These are phyloP conservation scores for Eurosta solidaginis DNA, from an alignment of 1,140 invertebrate species.

Conservation along the genomic window DNA sequence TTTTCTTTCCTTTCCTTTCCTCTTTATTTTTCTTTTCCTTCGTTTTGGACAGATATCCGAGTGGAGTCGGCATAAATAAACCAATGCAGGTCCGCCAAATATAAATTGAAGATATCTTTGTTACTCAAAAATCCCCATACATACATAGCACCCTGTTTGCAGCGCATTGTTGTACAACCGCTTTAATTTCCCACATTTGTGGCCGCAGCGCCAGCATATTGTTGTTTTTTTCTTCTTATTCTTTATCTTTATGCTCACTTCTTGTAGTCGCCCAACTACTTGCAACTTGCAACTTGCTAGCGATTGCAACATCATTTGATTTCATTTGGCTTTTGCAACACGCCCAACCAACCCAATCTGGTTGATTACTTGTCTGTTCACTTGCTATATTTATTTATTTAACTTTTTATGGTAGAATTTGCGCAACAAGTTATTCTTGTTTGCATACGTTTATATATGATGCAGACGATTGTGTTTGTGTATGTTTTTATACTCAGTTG, in stretches of 20 bases:
- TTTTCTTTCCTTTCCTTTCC: too few species aligned
- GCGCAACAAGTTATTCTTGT: conserved; percentile 22
- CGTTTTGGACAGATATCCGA: too few species aligned
- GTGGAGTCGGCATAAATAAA: too few species aligned
- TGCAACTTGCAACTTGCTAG: too few species aligned
- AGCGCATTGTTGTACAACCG: background rate
- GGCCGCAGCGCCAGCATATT: background rate
- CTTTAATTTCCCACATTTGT: background rate
- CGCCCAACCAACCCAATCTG: too few species aligned
- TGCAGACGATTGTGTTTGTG: background rate
- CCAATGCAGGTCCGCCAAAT: too few species aligned
- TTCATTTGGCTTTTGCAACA: conserved; percentile 16
- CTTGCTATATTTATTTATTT: too few species aligned
- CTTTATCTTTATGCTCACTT: background rate
- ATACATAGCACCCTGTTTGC: too few species aligned
- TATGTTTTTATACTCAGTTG: background rate
- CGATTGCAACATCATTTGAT: conserved; percentile 21
- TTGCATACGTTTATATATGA: background rate
- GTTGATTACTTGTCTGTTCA: background rate
- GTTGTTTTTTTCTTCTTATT: background rate
- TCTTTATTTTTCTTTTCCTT: too few species aligned
- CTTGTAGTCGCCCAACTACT: background rate
- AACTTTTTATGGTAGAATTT: conserved; percentile 4
- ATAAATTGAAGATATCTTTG: too few species aligned
- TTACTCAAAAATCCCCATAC: too few species aligned